Percentiles rank a stretch among this genome's conserved stretches.
Conservation (phyloP, 23 tunicate genomes). For the Aplidium turbinatum region DNA sequence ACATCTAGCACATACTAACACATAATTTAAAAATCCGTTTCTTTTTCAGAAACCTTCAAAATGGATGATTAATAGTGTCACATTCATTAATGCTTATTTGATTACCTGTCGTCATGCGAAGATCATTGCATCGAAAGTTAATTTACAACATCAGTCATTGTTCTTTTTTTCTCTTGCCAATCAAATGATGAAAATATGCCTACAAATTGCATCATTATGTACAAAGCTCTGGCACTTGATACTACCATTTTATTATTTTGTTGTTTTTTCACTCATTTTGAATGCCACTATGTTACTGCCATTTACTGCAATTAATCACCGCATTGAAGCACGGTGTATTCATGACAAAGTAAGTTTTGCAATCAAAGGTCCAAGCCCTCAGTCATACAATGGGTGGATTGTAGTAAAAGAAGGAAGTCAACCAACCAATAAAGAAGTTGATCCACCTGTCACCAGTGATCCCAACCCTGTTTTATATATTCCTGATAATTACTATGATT, state of each 20-base stretch:
- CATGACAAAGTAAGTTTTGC: slow-evolving; percentile 46
- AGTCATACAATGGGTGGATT: slow-evolving; percentile 33
- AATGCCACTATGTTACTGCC: not conserved
- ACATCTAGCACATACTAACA: too few relatives aligned
- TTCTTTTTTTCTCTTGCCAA: too few relatives aligned
- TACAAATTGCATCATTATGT: slow-evolving; percentile 5
- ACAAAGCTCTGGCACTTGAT: not conserved
- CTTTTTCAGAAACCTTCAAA: too few relatives aligned
- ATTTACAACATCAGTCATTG: too few relatives aligned
- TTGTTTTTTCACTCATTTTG: not conserved
- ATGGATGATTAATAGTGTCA: too few relatives aligned
- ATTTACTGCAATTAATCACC: not conserved
- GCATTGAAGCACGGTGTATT: slow-evolving; percentile 44
- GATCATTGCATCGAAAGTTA: too few relatives aligned
- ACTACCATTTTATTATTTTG: not conserved
- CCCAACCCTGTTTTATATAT: too few relatives aligned
- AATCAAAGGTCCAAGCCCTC: slow-evolving; percentile 53
- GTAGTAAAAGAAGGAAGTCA: slow-evolving; percentile 2
- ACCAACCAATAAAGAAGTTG: not conserved
- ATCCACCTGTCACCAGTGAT: too few relatives aligned
- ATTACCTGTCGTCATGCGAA: too few relatives aligned
- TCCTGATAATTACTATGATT: not conserved
- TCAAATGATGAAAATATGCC: slow-evolving; percentile 58
- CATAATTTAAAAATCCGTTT: too few relatives aligned
- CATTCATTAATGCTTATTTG: too few relatives aligned